phyloP scores from a whole-genome alignment of 2,888 invertebrate species.

The Rhingia campestris region DNA sequence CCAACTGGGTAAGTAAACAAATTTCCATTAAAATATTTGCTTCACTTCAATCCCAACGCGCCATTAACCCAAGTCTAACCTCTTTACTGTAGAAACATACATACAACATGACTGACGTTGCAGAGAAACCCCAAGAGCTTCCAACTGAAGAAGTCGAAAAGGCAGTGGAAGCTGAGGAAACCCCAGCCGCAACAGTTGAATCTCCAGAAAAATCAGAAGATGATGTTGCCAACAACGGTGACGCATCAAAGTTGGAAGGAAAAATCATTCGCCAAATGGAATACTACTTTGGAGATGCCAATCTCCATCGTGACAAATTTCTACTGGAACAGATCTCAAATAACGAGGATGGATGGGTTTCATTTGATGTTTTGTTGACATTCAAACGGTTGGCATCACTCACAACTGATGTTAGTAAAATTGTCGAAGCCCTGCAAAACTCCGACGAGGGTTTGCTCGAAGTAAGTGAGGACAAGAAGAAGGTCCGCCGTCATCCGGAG shows the following conservation, averaged over 20 bases:
- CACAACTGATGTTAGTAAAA: constrained; percentile 87
- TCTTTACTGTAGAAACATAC: constrained; percentile 28
- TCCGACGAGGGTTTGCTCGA: constrained; percentile 89
- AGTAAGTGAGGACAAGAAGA: constrained; percentile 85
- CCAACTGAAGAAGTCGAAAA: constrained; percentile 62
- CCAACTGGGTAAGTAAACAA: constrained; percentile 28
- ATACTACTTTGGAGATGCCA: constrained; percentile 92
- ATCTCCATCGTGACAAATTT: constrained; percentile 96
- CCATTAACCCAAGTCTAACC: constrained; percentile 34
- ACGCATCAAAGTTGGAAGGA: constrained; percentile 83
- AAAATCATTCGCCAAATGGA: constrained; percentile 87
- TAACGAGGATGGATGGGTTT: constrained; percentile 96
- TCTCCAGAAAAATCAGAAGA: constrained; percentile 40
- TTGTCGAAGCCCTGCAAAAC: constrained; percentile 89
- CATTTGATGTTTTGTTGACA: constrained; percentile 90
- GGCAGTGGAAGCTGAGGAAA: constrained; percentile 16
- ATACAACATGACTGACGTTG: constrained; percentile 79
- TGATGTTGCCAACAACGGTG: constrained; percentile 48
- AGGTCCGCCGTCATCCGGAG: constrained; percentile 88
- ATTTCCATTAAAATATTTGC: not conserved
- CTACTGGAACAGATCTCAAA: constrained; percentile 92
- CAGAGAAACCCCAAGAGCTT: constrained; percentile 75
- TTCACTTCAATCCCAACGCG: not conserved
- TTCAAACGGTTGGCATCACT: constrained; percentile 93
- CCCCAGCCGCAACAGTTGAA: constrained; percentile 8